Base-by-base conservation (phyloP, 2,888 invertebrate species). In the Polyommatus iphigenia region DNA sequence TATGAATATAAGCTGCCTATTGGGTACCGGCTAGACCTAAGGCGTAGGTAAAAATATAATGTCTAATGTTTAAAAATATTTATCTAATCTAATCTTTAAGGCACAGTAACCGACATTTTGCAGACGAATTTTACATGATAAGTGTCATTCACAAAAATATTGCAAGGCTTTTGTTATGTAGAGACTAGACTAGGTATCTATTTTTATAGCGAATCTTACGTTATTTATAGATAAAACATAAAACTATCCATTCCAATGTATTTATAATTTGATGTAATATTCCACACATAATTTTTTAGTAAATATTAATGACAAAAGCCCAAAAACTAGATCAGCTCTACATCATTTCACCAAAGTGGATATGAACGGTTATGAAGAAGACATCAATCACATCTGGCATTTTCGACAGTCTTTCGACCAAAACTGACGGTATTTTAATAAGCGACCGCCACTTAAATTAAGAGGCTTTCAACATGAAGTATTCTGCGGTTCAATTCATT, bases 41-140 rank as follows among this genome's bases (percentile, higher is more conserved):
- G 29, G 18, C 29, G 10, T 6, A 24, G 62, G 20, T 10, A 67
- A 29, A 67, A 32, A 32, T 2, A 62, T n/a, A n/a, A n/a, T 67
- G 29, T 67, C 67, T 67, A 32, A 32, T 32, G 29, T 67, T 67
- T 32, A 18, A 15, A 67, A n/a, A 46, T 18, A 57, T 76, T 54
- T 57, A 54, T 18, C 36, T 32, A 20, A 76, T 59, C 54, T 76
- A 59, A 76, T 29, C 57, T 32, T 32, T 24, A 24, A 15, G 54
- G 50, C 76, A 32, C 54, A 57, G 2, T 76, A 76, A 57, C 57
- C 57, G 57, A 76, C 24, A 67, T 67, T 67, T 32, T 18, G 29
- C 29, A 29, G 29, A 67, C 29, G 32, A 67, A 67, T 67, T 13
- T 67, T 67, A 29, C 2, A 10, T 29, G 15, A 15, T 32, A 32